A percentile compares a stretch with the other conserved stretches of the same genome.
phyloP scores from a whole-genome alignment of 2,113 vertebrate species.

The Calyptommatus sinebrachiatus region DNA sequence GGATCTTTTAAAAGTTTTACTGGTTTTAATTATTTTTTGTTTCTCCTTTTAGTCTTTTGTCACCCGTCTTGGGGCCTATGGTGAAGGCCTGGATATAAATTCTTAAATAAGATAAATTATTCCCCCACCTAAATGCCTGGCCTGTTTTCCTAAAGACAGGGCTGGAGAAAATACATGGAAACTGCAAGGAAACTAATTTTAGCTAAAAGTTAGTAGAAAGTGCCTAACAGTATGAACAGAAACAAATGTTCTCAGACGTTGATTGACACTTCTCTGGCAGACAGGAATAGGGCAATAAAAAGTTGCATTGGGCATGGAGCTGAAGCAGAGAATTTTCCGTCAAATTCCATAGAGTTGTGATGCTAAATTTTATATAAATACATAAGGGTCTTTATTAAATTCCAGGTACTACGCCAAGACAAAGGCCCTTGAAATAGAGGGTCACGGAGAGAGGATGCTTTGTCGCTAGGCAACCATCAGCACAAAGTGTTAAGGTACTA shows the following conservation, averaged over 20 bases:
- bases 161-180: not conserved
- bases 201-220: not conserved
- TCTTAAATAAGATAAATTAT: too few species aligned
- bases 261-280: not conserved
- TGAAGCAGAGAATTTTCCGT: not conserved
- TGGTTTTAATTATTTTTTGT: too few species aligned
- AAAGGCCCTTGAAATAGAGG: constrained; percentile 23
- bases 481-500: constrained; percentile 32
- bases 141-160: not conserved
- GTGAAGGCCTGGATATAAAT: too few species aligned
- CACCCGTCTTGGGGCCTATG: too few species aligned
- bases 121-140: too few species aligned
- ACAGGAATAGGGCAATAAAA: not conserved
- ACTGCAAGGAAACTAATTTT: not conserved
- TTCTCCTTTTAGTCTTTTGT: too few species aligned
- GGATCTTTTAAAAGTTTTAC: too few species aligned
- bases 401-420: constrained; percentile 1
- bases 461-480: constrained; percentile 55
- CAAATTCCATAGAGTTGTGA: not conserved
- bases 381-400: not conserved
- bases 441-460: constrained; percentile 8
- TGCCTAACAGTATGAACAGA: not conserved
- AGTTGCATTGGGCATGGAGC: not conserved
- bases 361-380: not conserved
- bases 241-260: not conserved